Evolutionary conservation across 2,888 invertebrate species (phyloP).

Genomic region (Iselma pallidipennis): DNA sequence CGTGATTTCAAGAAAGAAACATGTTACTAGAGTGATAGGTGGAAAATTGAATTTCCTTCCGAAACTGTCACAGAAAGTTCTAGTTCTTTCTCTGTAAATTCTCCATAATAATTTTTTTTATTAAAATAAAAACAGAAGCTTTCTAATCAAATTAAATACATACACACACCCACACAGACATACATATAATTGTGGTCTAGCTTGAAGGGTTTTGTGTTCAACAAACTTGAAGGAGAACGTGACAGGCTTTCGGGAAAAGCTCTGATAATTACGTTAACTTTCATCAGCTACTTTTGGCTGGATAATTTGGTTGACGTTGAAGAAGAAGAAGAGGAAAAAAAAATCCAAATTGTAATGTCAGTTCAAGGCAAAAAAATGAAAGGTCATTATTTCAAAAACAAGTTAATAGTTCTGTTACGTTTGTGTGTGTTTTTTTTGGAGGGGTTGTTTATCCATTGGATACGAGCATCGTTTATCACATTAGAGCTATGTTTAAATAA

Average conservation of each 20-base stretch:
- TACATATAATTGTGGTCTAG: neutral
- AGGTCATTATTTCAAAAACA: too few relatives aligned
- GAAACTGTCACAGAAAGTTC: neutral
- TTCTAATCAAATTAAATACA: neutral
- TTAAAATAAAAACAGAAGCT: neutral
- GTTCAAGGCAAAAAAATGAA: too few relatives aligned
- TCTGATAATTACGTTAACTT: neutral
- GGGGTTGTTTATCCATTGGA: too few relatives aligned
- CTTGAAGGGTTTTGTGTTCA: neutral
- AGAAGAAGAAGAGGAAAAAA: too few relatives aligned
- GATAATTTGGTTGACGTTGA: too few relatives aligned
- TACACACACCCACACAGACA: neutral
- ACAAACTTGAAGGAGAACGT: slow-evolving; percentile 2
- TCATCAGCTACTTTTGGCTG: neutral
- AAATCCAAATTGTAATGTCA: too few relatives aligned
- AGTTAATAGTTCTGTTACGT: too few relatives aligned
- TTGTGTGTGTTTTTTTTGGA: too few relatives aligned
- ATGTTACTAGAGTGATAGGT: neutral
- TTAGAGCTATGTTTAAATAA: too few relatives aligned
- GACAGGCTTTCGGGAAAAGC: neutral
- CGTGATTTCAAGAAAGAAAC: neutral
- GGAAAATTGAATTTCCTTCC: slow-evolving; percentile 2
- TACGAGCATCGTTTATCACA: too few relatives aligned
- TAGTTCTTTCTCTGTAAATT: neutral
- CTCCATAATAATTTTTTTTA: neutral